phyloP scores from a whole-genome alignment of 1,140 invertebrate species.

The Zophobas morio region DNA sequence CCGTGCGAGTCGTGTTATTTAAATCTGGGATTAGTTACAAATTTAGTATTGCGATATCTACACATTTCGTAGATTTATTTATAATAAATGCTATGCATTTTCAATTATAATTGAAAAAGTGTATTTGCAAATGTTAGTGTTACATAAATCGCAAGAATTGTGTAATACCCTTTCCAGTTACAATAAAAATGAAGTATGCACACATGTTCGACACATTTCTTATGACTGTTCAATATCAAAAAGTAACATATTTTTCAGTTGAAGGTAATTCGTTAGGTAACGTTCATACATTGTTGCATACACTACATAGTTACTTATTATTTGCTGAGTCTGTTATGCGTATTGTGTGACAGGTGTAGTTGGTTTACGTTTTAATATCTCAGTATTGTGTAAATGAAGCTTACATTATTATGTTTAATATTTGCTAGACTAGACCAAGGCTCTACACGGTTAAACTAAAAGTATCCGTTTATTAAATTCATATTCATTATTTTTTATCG shows the following conservation, averaged over 20 bases:
- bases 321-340: too few species aligned
- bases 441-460: too few species aligned
- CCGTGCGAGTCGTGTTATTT: background rate
- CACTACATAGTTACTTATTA: too few species aligned
- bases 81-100: conserved; percentile 11
- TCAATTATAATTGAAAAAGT: conserved; percentile 25
- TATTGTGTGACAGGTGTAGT: too few species aligned
- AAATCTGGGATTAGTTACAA: background rate
- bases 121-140: conserved; percentile 29
- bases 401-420: too few species aligned
- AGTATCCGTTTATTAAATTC: too few species aligned
- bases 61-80: conserved; percentile 18
- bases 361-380: too few species aligned
- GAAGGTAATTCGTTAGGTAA: conserved; percentile 23
- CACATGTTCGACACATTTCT: conserved; percentile 20
- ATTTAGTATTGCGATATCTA: background rate
- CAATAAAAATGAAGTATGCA: conserved; percentile 25
- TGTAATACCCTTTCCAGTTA: conserved; percentile 29
- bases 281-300: too few species aligned
- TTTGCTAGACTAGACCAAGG: too few species aligned
- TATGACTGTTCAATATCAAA: conserved; percentile 25
- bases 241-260: conserved; percentile 14
- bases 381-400: too few species aligned
- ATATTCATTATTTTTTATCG: too few species aligned
- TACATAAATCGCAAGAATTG: conserved; percentile 25